These are phyloP conservation scores for Felis chaus DNA, from an alignment of 2,113 vertebrate species.

Conservation along the genomic window DNA sequence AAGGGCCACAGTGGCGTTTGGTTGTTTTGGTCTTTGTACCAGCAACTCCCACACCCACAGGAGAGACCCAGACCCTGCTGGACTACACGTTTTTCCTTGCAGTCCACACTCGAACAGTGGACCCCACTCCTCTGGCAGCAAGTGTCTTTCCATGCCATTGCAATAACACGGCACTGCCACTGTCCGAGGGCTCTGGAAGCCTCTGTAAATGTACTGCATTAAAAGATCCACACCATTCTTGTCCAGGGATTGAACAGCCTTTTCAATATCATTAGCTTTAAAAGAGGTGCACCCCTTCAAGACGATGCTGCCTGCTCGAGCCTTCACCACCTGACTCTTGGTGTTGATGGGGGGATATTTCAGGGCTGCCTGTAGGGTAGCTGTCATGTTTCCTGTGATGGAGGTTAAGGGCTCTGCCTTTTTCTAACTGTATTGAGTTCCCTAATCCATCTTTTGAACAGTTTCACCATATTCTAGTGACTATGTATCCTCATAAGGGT, in stretches of 20 bases:
- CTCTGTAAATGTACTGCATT: conserved; percentile 99
- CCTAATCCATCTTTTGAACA: neutral
- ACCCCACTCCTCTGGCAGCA: conserved; percentile 95
- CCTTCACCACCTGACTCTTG: conserved; percentile 98
- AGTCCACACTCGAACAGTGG: conserved; percentile 95
- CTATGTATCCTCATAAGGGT: neutral
- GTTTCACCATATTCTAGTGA: neutral
- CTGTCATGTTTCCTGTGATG: conserved; percentile 95
- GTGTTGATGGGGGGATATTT: conserved; percentile 99
- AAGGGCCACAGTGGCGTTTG: conserved; percentile 75
- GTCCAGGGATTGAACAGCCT: conserved; percentile 95
- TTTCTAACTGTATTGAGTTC: neutral
- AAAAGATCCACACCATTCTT: conserved; percentile 95
- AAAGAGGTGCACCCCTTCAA: conserved; percentile 97
- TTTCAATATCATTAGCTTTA: conserved; percentile 97
- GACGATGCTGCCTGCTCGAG: conserved; percentile 95
- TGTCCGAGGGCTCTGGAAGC: conserved; percentile 97
- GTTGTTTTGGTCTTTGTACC: conserved; percentile 81
- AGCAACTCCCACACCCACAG: conserved; percentile 70
- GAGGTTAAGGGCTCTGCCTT: conserved; percentile 85
- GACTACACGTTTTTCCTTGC: conserved; percentile 95
- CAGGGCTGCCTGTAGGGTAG: conserved; percentile 95
- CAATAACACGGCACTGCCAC: conserved; percentile 95
- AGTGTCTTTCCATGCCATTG: conserved; percentile 99
- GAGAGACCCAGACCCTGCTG: conserved; percentile 57